Evolutionary conservation across 2,797 vertebrate genomes (phyloP).

Genomic region (Melanogrammus aeglefinus): DNA sequence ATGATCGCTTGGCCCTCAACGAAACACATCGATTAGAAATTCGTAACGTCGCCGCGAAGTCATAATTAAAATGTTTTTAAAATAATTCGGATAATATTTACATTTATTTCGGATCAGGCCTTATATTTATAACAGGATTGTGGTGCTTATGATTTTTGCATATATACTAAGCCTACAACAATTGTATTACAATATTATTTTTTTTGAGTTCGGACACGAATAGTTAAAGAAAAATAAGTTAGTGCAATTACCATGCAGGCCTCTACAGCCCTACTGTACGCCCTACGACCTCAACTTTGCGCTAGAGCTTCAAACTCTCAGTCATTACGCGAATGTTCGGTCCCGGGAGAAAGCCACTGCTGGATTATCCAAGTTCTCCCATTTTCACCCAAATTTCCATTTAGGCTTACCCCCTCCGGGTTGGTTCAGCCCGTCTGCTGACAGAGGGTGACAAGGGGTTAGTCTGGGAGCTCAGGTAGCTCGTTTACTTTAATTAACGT

Average conservation of each 20-base stretch:
- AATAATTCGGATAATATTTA: not conserved
- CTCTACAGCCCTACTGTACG: not conserved
- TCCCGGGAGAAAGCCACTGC: conserved; percentile 13
- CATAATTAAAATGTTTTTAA: not conserved
- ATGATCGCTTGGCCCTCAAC: too few relatives aligned
- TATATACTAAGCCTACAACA: not conserved
- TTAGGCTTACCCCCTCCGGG: conserved; percentile 7
- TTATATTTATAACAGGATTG: not conserved
- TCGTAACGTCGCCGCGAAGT: not conserved
- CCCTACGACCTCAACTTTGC: not conserved
- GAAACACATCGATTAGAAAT: not conserved
- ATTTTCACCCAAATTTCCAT: conserved; percentile 38
- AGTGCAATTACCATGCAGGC: too few relatives aligned
- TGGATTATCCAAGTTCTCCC: conserved; percentile 56
- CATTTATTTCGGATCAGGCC: not conserved
- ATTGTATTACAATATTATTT: not conserved
- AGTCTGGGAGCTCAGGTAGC: conserved; percentile 71
- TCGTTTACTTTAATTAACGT: conserved; percentile 79
- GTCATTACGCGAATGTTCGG: not conserved
- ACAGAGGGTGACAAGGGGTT: conserved; percentile 71
- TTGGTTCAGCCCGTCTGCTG: conserved; percentile 49
- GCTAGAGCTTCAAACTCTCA: not conserved
- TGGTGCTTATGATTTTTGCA: not conserved
- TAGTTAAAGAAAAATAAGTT: too few relatives aligned
- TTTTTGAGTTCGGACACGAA: too few relatives aligned